These are phyloP conservation scores for Eilema griseolum DNA, from an alignment of 2,888 invertebrate genomes.

Conservation along the genomic window DNA sequence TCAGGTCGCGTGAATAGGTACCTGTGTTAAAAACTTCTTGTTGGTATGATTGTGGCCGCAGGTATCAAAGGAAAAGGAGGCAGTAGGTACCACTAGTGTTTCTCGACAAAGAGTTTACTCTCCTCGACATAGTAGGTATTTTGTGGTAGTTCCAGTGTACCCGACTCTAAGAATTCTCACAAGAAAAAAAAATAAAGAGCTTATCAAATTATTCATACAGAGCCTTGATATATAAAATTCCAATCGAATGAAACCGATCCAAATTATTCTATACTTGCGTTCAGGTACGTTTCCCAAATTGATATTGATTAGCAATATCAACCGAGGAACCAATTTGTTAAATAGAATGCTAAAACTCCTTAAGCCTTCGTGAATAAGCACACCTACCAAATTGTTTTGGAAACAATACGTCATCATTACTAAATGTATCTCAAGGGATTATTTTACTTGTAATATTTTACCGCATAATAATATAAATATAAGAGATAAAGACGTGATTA, in stretches of 20 bases:
- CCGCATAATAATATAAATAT: background rate
- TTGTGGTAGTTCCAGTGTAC: too few relatives aligned
- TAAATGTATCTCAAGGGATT: constrained; percentile 7
- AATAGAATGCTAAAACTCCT: constrained; percentile 6
- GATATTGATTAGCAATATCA: constrained; percentile 13
- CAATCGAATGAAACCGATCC: background rate
- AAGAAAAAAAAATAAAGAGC: too few relatives aligned
- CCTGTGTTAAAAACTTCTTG: too few relatives aligned
- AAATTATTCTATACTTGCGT: constrained; percentile 2
- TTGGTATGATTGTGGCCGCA: too few relatives aligned
- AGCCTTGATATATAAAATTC: background rate
- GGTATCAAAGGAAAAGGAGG: too few relatives aligned
- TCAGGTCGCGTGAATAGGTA: too few relatives aligned
- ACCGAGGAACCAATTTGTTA: background rate
- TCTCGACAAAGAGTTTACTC: too few relatives aligned
- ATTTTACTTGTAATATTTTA: background rate
- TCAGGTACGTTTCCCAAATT: background rate
- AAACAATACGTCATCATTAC: constrained; percentile 3
- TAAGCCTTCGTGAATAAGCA: background rate
- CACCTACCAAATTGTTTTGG: background rate
- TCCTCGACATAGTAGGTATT: too few relatives aligned
- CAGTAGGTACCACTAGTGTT: too few relatives aligned
- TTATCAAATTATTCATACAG: too few relatives aligned
- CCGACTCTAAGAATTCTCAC: too few relatives aligned
- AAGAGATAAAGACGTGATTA: background rate